A percentile compares a stretch with the other conserved stretches of the same genome.
Conservation (phyloP, 2,888 invertebrate species). For the Philaethria dido region DNA sequence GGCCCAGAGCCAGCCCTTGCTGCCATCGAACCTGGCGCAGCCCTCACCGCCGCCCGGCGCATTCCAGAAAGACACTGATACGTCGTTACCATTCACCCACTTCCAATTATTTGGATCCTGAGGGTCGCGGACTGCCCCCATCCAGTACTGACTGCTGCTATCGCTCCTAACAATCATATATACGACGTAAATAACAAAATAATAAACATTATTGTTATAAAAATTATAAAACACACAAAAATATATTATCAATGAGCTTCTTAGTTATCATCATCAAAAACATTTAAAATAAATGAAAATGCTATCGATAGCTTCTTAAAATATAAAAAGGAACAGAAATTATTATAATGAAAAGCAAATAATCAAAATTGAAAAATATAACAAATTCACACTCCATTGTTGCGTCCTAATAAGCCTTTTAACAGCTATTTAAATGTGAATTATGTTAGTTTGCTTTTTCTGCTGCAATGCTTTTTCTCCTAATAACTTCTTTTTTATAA, state of each 20-base stretch:
- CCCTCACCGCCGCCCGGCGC: conserved; percentile 92
- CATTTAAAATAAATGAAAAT: not conserved
- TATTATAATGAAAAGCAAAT: not conserved
- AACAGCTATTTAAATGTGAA: not conserved
- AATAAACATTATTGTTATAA: not conserved
- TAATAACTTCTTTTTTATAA: too few species aligned
- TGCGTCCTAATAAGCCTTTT: not conserved
- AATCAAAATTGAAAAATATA: not conserved
- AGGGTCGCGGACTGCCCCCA: conserved; percentile 95
- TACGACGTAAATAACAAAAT: conserved; percentile 21
- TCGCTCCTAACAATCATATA: conserved; percentile 86
- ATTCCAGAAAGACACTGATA: conserved; percentile 96
- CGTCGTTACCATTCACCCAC: conserved; percentile 94
- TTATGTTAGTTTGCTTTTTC: too few species aligned
- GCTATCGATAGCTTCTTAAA: not conserved
- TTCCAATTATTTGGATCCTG: conserved; percentile 92
- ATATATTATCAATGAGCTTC: not conserved
- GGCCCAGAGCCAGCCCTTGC: conserved; percentile 97
- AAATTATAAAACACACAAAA: not conserved
- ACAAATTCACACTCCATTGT: not conserved
- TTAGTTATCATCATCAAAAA: not conserved
- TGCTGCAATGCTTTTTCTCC: too few species aligned
- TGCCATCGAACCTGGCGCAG: conserved; percentile 95
- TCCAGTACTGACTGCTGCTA: conserved; percentile 96
- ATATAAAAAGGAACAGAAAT: not conserved